Base-by-base conservation (phyloP, 2,888 invertebrate genomes). In the Plebejus argus region DNA sequence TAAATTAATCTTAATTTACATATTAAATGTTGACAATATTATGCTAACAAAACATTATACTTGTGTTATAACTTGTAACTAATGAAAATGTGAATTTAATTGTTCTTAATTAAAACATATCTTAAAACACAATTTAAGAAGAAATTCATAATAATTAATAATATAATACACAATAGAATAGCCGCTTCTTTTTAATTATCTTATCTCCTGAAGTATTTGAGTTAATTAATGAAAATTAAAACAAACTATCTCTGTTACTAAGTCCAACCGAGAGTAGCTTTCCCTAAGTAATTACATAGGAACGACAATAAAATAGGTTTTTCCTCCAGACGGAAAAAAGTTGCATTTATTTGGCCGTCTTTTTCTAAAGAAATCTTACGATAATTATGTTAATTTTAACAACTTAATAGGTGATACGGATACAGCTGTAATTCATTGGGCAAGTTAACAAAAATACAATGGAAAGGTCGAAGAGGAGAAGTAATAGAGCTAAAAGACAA, bases 71-170 rank as follows among this genome's bases (percentile, higher is more conserved):
- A 53, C 18, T 18, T 5, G 5, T 0, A 53, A 53, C 18, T 18
- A 53, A 53, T 4, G 0, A 53, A 53, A 49, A 53, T 53, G 53
- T 53, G 5, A 1, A 53, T 53, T 53, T 18, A 3, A 58, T 58
- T 58, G 20, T 58, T 58, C 15, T 58, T 20, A 20, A 20, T 58
- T 58, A 7, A 58, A 20, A 58, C 20, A 58, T 20, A 8, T 58
- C 20, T 58, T 5, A 18, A 18, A 58, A n/a, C 45, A 45, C 10
- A 58, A 58, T 58, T 20, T 8, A 58, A 20, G 0, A 58, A 8
- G 20, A 58, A 58, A 58, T 56, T 75, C 53, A 56, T 28, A 56
- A 56, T 75, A 56, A 74, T 56, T 75, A 28, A 56, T 28, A 56
- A 56, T 75, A 56, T 53, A 75, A 53, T 75, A 7, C 23, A 45